These are phyloP conservation scores for Centropus unirufus DNA, from an alignment of 2,113 vertebrate species.

Conservation along the genomic window DNA sequence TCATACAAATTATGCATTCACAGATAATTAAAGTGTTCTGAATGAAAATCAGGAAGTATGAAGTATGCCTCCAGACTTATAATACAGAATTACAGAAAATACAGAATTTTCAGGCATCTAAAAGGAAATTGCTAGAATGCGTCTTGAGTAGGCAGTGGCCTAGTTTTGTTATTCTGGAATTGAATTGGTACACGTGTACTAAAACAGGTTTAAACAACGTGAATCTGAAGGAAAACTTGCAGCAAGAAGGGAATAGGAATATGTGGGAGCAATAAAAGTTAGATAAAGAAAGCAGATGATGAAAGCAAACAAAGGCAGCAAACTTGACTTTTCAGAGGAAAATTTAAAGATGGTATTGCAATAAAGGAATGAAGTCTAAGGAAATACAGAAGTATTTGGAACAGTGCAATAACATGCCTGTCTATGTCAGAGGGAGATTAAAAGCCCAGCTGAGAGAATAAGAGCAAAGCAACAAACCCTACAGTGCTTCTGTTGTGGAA, in stretches of 20 bases:
- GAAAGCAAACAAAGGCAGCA: background rate
- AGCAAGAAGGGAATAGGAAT: background rate
- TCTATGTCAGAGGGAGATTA: background rate
- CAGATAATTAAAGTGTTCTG: slow-evolving; percentile 33
- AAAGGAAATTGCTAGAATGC: slow-evolving; percentile 6
- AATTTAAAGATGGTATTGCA: background rate
- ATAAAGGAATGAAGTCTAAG: background rate
- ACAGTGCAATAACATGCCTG: background rate
- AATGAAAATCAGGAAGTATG: background rate
- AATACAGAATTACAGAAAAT: too few species aligned
- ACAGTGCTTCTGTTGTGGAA: background rate
- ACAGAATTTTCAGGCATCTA: background rate
- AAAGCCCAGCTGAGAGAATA: background rate
- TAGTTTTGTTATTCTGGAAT: background rate
- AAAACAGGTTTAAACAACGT: background rate
- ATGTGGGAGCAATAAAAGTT: background rate
- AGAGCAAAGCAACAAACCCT: background rate
- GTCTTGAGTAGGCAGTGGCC: background rate
- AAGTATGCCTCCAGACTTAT: background rate
- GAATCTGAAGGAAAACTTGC: background rate
- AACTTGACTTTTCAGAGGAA: background rate
- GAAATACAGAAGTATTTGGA: background rate
- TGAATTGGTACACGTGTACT: background rate
- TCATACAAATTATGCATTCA: background rate
- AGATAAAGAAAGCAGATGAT: background rate